phyloP scores from a whole-genome alignment of 2,113 vertebrate species.

The Bettongia penicillata region DNA sequence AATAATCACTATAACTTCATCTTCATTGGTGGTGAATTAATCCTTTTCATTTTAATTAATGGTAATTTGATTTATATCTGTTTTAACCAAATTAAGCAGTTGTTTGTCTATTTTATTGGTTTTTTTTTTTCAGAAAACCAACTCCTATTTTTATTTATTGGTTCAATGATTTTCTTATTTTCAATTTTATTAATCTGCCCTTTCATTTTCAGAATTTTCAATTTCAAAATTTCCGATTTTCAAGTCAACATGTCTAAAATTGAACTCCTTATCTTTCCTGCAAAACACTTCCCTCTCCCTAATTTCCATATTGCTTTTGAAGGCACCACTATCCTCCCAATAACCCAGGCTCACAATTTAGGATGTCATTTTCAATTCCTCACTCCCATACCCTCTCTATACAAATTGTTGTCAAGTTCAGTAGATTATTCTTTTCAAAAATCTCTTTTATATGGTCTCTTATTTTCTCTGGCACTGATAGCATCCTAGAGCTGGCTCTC shows the following conservation, averaged over 20 bases:
- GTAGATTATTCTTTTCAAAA: background rate
- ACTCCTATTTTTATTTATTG: no score
- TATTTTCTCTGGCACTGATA: background rate
- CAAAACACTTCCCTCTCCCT: background rate
- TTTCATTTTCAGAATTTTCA: no score
- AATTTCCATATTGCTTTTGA: background rate
- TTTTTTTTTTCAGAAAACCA: no score
- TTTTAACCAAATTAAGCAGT: no score
- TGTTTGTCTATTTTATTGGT: no score
- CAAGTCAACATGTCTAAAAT: background rate
- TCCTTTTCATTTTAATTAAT: no score
- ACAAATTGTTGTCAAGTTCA: background rate
- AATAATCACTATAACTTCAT: no score
- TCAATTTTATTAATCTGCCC: no score
- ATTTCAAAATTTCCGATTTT: background rate
- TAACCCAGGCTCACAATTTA: no score
- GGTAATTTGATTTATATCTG: no score
- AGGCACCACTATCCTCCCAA: background rate
- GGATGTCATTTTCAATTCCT: background rate
- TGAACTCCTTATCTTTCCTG: background rate
- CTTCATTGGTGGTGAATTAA: no score
- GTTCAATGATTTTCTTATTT: no score
- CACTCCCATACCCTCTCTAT: background rate
- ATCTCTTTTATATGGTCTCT: background rate
- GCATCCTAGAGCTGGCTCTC: background rate